These are phyloP conservation scores for Lepus townsendii DNA, from an alignment of 2,797 vertebrate species.

Conservation along the genomic window DNA sequence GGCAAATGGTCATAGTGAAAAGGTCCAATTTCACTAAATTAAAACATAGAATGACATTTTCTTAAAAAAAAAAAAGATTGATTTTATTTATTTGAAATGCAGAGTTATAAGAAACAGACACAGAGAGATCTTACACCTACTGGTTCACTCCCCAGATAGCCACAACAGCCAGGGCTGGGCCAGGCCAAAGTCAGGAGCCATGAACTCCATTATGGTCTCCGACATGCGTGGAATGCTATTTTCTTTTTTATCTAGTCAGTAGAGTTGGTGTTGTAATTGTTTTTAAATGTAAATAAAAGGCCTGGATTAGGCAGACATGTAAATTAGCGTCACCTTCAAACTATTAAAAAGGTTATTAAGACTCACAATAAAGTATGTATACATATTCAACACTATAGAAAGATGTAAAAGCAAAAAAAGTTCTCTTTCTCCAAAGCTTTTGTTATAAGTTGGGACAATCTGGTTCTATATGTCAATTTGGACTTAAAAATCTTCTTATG, in stretches of 20 bases:
- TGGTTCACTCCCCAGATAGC: too few relatives aligned
- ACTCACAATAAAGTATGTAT: background rate
- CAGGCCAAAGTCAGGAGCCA: too few relatives aligned
- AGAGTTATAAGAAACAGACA: too few relatives aligned
- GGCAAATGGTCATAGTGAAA: background rate
- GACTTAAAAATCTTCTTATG: background rate
- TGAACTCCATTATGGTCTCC: too few relatives aligned
- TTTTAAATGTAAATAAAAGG: constrained; percentile 27
- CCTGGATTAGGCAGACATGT: background rate
- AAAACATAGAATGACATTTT: background rate
- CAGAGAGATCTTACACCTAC: too few relatives aligned
- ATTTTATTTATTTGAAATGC: too few relatives aligned
- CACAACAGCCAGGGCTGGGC: too few relatives aligned
- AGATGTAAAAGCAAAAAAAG: background rate
- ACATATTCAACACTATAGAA: background rate
- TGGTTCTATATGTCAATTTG: background rate
- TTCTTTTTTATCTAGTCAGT: background rate
- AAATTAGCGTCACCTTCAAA: constrained; percentile 48
- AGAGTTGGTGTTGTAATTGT: background rate
- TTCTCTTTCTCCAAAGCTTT: background rate
- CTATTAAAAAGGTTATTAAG: background rate
- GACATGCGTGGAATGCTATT: background rate
- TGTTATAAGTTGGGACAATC: background rate
- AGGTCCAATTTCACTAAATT: constrained; percentile 7
- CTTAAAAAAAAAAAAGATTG: constrained; percentile 3